Evolutionary conservation across 1,140 invertebrate genomes (phyloP).

Genomic region (Chironomus tepperi): DNA sequence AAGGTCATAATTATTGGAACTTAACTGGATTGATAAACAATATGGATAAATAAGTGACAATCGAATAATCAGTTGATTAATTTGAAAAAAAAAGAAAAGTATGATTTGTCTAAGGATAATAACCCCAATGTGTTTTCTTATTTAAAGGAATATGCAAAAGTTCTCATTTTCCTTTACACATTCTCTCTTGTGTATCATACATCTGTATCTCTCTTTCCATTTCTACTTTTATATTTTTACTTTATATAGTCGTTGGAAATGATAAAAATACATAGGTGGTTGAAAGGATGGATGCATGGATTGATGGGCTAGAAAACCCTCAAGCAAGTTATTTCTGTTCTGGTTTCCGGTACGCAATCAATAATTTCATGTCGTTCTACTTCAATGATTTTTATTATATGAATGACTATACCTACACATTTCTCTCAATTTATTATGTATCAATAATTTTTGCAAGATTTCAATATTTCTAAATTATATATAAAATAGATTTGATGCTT

Average conservation of each 20-base stretch:
- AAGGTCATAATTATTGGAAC: neutral
- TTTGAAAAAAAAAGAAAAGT: neutral
- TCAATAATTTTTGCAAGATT: too few species aligned
- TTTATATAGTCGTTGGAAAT: neutral
- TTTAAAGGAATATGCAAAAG: neutral
- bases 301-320: neutral
- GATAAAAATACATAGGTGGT: too few species aligned
- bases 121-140: neutral
- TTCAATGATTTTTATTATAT: neutral
- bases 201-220: neutral
- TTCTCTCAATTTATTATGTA: too few species aligned
- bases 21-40: neutral
- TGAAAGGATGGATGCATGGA: neutral
- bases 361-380: conserved; percentile 14
- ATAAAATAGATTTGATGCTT: too few species aligned
- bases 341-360: neutral
- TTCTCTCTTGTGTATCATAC: neutral
- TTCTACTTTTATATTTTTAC: neutral
- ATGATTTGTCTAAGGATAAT: conserved; percentile 5
- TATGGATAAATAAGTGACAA: neutral
- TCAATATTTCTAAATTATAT: too few species aligned
- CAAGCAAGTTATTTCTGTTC: neutral
- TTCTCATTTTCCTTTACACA: neutral
- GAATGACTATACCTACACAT: too few species aligned
- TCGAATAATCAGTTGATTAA: neutral